These are phyloP conservation scores for Eptesicus fuscus DNA, from an alignment of 2,113 vertebrate genomes.

Conservation along the genomic window DNA sequence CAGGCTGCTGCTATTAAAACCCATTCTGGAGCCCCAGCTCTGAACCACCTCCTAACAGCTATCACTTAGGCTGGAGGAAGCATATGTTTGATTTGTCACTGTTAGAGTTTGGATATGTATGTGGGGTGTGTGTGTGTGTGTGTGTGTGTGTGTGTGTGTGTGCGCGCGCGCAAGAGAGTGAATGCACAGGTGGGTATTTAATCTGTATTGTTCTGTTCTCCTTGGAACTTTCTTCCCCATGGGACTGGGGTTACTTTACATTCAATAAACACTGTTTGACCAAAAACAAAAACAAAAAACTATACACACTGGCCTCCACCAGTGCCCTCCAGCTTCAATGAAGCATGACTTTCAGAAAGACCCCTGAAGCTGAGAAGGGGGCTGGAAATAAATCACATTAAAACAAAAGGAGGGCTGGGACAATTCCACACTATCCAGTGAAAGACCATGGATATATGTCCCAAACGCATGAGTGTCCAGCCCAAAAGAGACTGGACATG, in stretches of 20 bases:
- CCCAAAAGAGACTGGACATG: slow-evolving; percentile 40
- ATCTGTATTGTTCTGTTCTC: slow-evolving; percentile 61
- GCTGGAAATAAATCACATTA: not conserved
- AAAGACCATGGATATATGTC: not conserved
- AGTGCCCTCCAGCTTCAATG: not conserved
- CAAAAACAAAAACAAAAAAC: not conserved
- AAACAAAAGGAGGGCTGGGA: not conserved
- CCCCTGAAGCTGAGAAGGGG: not conserved
- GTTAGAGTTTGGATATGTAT: not conserved
- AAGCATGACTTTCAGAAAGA: slow-evolving; percentile 2
- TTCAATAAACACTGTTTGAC: slow-evolving; percentile 70
- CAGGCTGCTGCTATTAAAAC: slow-evolving; percentile 62
- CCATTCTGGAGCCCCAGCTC: slow-evolving; percentile 51
- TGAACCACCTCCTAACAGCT: not conserved
- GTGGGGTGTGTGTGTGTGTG: not conserved
- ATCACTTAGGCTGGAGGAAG: not conserved
- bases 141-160: not conserved
- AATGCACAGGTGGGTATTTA: slow-evolving; percentile 62
- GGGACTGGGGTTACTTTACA: slow-evolving; percentile 53
- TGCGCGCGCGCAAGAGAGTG: not conserved
- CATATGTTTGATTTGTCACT: not conserved
- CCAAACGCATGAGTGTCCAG: not conserved
- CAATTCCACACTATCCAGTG: not conserved
- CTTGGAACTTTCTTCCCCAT: slow-evolving; percentile 49
- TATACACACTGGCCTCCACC: not conserved